Evolutionary conservation across 2,113 vertebrate species (phyloP).

Genomic region (Blennius ocellaris): DNA sequence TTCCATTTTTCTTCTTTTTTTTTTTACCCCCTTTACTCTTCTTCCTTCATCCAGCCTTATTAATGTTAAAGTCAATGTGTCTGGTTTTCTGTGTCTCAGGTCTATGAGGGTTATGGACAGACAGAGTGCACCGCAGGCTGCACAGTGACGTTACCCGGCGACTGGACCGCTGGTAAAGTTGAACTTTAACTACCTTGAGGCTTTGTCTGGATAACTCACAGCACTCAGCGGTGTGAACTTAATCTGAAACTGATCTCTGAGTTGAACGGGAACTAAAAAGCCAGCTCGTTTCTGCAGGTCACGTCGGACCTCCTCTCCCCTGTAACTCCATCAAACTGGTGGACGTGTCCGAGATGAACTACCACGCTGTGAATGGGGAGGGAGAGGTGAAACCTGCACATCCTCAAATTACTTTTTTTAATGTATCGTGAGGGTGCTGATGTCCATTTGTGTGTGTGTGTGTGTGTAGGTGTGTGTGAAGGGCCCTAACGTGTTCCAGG

Average conservation of each 20-base stretch:
- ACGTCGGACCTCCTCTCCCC: slow-evolving; percentile 94
- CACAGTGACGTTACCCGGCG: slow-evolving; percentile 88
- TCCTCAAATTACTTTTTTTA: background rate
- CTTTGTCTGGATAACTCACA: background rate
- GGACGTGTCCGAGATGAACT: slow-evolving; percentile 96
- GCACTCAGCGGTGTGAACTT: background rate
- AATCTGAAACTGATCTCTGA: too few relatives aligned
- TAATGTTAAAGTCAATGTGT: background rate
- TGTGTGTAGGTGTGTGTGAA: slow-evolving; percentile 90
- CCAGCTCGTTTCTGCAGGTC: slow-evolving; percentile 79
- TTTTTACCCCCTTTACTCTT: too few relatives aligned
- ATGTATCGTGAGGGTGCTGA: background rate
- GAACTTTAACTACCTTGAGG: background rate
- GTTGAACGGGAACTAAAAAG: too few relatives aligned
- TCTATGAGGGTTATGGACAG: slow-evolving; percentile 97
- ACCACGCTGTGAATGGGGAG: slow-evolving; percentile 90
- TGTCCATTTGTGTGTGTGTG: background rate
- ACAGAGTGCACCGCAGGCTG: slow-evolving; percentile 96
- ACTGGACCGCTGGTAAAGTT: slow-evolving; percentile 91
- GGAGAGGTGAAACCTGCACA: slow-evolving; percentile 88
- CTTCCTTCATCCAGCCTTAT: too few relatives aligned
- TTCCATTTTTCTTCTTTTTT: too few relatives aligned
- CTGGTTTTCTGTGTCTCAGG: slow-evolving; percentile 77
- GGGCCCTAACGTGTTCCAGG: slow-evolving; percentile 91
- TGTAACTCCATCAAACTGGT: slow-evolving; percentile 91